Evolutionary conservation across 1,140 invertebrate genomes (phyloP), one percentile per base, ranked within the genome.

Genomic region (Bombus haemorrhoidalis): DNA sequence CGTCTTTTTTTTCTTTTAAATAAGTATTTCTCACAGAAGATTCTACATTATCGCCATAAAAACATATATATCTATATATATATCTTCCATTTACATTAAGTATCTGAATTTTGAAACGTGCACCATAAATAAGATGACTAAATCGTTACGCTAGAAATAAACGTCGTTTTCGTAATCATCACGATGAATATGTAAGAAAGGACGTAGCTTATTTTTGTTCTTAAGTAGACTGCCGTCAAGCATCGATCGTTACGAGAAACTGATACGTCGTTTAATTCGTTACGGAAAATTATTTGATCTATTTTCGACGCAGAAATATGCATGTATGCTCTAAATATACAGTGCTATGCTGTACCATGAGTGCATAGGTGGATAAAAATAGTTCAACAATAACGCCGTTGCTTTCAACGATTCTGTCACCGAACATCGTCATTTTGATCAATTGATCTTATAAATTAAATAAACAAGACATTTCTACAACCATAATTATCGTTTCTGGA

Each of bases 271-370:
- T 72, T 73, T 73, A 13, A 53, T 83, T 77, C 3, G 25, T 73
- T 83, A 83, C 43, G 28, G 43, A 69, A 62, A 69, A 77, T 53
- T n/a, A 37, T 83, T 83, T 18, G n/a, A 83, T 83, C 59, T 77
- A 77, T 83, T 57, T 39, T 43, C 62, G 34, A 34, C 43, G 37
- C 62, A 22, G 62, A 77, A 68, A 77, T 77, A 83, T 83, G 62
- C 41, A 77, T 43, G 28, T 83, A 76, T 53, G 62, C 53, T 83
- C 73, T 83, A 83, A 83, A 77, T 83, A 83, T 83, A 77, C 81
- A 83, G 73, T 83, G 81, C 74, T n/a, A 53, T 77, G 62, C 73
- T n/a, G 81, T 83, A 83, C 62, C 62, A 68, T 53, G 73, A 41
- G 81, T 83, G 73, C 81, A 53, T 57, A 77, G 73, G 74, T 77